Evolutionary conservation across 2,797 vertebrate genomes (phyloP).

Genomic region (Sebastes trivittatus): DNA sequence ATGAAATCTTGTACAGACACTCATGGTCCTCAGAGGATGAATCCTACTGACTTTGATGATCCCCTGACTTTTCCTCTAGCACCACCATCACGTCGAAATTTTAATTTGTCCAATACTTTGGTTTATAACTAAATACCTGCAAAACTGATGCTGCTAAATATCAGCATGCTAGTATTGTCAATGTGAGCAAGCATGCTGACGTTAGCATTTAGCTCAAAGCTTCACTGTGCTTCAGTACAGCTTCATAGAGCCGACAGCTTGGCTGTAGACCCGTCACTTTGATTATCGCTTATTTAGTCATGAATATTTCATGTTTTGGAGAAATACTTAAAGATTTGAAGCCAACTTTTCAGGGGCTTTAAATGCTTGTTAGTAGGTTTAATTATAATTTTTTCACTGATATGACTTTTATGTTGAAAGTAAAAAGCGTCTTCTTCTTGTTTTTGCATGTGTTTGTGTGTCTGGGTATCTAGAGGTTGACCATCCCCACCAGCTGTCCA

Average conservation of each 20-base stretch:
- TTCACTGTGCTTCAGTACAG: background rate
- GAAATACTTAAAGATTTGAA: background rate
- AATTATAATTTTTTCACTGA: too few species aligned
- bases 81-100: background rate
- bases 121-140: background rate
- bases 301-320: background rate
- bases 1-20: background rate
- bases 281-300: background rate
- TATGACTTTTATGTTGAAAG: background rate
- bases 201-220: background rate
- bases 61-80: background rate
- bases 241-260: background rate
- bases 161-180: constrained; percentile 2
- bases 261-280: background rate
- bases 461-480: constrained; percentile 87
- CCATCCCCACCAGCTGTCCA: constrained; percentile 96
- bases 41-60: background rate
- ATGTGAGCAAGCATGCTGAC: background rate
- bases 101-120: background rate
- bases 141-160: background rate
- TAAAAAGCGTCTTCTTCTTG: background rate
- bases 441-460: constrained; percentile 17
- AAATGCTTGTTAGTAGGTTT: background rate
- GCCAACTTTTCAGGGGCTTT: background rate
- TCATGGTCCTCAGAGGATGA: background rate